Base-by-base conservation (phyloP, 2,888 invertebrate genomes). In the Loripinus fragilis region DNA sequence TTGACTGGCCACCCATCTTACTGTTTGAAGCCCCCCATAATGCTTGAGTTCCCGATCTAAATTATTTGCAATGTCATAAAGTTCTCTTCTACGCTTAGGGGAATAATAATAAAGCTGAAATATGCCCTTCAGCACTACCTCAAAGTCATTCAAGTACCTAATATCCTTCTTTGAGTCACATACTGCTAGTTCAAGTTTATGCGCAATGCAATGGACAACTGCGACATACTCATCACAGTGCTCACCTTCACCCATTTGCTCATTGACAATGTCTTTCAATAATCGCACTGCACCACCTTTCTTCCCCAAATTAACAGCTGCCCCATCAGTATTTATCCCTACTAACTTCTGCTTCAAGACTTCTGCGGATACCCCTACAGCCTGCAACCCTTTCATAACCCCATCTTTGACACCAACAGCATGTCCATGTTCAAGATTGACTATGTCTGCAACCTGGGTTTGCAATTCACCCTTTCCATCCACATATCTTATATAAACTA, bases 1-100 rank as follows among this genome's bases (percentile, higher is more conserved):
- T 60, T 78, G 78, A 25, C 81, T 78, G 17, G 78, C 78, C 0
- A 76, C 48, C 81, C 78, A 74, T 60, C 76, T 48, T 15, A 78
- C 41, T 50, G 67, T 52, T 42, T 81, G 68, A 38, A 76, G 12
- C 5, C 78, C 75, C 23, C 78, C 73, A 76, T 70, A 70, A 48
- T 78, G 60, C 70, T 76, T 72, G 2, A 76, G 30, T 42, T 76
- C 78, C 45, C 48, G 45, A 28, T 78, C 78, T 23, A 78, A 41
- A 38, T n/a, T n/a, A 15, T 8, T 50, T 1, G 74, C 74, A 25
- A 74, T 76, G 7, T 74, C 74, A 65, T 79, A 71, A 5, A 81
- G 45, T 67, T 81, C 78, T 7, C 76, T 28, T 30, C 78, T 78
- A 8, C 64, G 35, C 35, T 81, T 78, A 17, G 79, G 82, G 17